Conservation (phyloP, 2,888 invertebrate species). For the Agrenia bidenticulata region DNA sequence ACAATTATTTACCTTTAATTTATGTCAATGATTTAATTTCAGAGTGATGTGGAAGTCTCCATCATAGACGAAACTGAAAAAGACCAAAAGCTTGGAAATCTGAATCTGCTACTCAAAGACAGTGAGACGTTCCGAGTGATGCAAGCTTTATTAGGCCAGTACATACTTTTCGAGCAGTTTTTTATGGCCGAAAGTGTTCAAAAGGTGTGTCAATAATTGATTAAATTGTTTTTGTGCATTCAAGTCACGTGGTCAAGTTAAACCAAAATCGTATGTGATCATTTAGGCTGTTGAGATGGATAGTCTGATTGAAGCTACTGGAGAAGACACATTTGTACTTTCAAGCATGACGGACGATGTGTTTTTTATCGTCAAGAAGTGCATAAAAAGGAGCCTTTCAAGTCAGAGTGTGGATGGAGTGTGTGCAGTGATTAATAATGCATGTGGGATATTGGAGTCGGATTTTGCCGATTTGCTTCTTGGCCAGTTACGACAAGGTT, state of each 20-base stretch:
- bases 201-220: slow-evolving; percentile 59
- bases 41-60: slow-evolving; percentile 68
- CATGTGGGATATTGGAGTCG: slow-evolving; percentile 80
- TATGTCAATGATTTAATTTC: slow-evolving; percentile 39
- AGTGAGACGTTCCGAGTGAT: slow-evolving; percentile 74
- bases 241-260: too few species aligned
- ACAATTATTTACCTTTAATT: background rate
- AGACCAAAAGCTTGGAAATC: slow-evolving; percentile 57
- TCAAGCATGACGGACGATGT: slow-evolving; percentile 97
- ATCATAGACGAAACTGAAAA: slow-evolving; percentile 61
- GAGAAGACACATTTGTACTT: slow-evolving; percentile 58
- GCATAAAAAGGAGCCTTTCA: slow-evolving; percentile 86
- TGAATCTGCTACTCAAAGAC: slow-evolving; percentile 69
- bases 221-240: too few species aligned
- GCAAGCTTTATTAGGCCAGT: slow-evolving; percentile 81
- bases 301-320: slow-evolving; percentile 68
- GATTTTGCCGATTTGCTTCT: slow-evolving; percentile 75
- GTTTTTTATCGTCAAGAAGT: slow-evolving; percentile 94
- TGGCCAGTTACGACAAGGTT: slow-evolving; percentile 73
- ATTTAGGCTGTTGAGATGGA: slow-evolving; percentile 74
- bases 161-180: slow-evolving; percentile 88
- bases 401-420: slow-evolving; percentile 91
- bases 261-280: too few species aligned
- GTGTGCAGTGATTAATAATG: slow-evolving; percentile 95
- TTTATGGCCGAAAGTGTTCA: slow-evolving; percentile 92